Conservation (phyloP, 37 sponge, comb jelly and placozoan genomes). For the Chondrilla cf. caribensis region DNA sequence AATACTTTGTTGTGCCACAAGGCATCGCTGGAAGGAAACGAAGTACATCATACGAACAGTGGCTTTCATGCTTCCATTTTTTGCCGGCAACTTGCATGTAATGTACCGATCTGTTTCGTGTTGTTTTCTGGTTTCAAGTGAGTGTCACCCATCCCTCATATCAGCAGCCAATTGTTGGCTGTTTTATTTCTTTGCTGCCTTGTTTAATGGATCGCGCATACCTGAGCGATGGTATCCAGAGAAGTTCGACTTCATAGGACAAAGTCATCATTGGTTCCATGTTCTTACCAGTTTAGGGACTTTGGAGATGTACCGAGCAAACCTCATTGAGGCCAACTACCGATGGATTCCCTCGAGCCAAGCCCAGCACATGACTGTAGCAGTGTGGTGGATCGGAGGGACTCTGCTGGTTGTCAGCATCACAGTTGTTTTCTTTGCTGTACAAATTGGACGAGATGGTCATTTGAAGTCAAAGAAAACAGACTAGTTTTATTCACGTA, state of each 20-base stretch:
- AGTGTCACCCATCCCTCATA: constrained; percentile 2
- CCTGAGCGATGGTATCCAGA: constrained; percentile 30
- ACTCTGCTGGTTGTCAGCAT: background rate
- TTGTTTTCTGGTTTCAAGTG: background rate
- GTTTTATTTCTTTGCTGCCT: constrained; percentile 19
- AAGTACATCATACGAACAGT: constrained; percentile 43
- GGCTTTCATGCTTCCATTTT: background rate
- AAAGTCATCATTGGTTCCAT: constrained; percentile 55
- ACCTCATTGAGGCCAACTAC: background rate
- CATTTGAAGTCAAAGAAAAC: background rate
- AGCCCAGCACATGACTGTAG: background rate
- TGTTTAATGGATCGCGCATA: constrained; percentile 28
- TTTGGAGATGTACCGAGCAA: constrained; percentile 9
- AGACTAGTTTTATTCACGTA: too few species aligned
- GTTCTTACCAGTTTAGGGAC: constrained; percentile 38
- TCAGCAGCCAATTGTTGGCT: background rate
- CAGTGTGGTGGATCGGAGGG: background rate
- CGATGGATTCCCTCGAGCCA: background rate
- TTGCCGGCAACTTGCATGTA: constrained; percentile 6
- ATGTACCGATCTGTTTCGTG: constrained; percentile 14
- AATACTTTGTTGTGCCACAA: constrained; percentile 31
- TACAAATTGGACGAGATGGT: background rate
- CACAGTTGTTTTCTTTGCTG: background rate
- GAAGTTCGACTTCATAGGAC: constrained; percentile 42
- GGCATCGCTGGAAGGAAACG: constrained; percentile 30